These are phyloP conservation scores for Sicus ferrugineus DNA, from an alignment of 2,888 invertebrate species.

Conservation along the genomic window DNA sequence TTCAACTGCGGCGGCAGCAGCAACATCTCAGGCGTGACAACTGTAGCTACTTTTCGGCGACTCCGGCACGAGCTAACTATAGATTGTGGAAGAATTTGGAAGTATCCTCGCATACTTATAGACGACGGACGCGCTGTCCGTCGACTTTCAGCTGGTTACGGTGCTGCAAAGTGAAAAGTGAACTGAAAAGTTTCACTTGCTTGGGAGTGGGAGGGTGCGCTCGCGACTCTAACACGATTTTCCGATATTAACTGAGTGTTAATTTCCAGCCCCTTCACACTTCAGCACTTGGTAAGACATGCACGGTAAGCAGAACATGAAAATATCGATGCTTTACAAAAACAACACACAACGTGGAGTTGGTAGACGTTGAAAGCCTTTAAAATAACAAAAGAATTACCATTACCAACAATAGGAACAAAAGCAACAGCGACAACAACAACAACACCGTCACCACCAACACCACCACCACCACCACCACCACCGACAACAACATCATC, in stretches of 20 bases:
- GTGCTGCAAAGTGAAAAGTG: background rate
- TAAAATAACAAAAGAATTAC: conserved; percentile 30
- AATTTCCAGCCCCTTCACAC: conserved; percentile 37
- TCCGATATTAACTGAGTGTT: conserved; percentile 36
- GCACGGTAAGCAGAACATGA: background rate
- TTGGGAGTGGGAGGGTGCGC: background rate
- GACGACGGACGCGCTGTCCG: background rate
- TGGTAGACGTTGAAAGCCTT: conserved; percentile 31
- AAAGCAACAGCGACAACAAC: too few species aligned
- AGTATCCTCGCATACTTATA: too few species aligned
- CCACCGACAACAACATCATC: conserved; percentile 12
- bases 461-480: conserved; percentile 20
- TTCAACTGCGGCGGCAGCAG: background rate
- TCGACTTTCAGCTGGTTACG: background rate
- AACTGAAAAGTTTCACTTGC: background rate
- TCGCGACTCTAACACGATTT: conserved; percentile 30
- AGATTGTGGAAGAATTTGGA: too few species aligned
- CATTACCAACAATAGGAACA: conserved; percentile 5
- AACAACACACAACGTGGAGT: conserved; percentile 2
- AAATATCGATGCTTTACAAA: conserved; percentile 14
- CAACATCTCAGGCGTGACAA: background rate
- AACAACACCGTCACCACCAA: background rate
- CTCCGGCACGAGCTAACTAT: background rate
- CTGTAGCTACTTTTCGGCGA: background rate
- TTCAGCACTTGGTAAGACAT: conserved; percentile 22